Conservation (phyloP, 1,140 invertebrate species). For the Drosophila santomea region DNA sequence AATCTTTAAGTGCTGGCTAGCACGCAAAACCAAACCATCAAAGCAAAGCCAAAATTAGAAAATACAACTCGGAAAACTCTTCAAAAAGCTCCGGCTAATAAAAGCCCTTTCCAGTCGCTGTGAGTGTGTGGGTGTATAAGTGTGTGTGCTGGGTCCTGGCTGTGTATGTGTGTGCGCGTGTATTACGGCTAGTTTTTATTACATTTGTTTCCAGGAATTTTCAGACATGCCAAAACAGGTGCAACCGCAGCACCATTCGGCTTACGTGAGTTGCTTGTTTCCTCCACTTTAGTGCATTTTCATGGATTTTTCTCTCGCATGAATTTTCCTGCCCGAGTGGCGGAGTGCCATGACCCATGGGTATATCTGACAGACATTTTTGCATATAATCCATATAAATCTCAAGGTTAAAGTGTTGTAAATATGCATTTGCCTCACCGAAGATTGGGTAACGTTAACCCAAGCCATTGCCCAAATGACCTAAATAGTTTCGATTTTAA, state of each 20-base stretch:
- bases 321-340: constrained; percentile 1
- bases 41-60: constrained; percentile 56
- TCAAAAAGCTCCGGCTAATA: constrained; percentile 70
- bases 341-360: constrained; percentile 26
- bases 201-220: constrained; percentile 83
- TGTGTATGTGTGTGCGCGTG: constrained; percentile 24
- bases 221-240: constrained; percentile 80
- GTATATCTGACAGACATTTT: constrained; percentile 44
- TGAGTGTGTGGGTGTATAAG: constrained; percentile 7
- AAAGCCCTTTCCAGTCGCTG: constrained; percentile 54
- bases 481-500: constrained; percentile 64
- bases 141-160: neutral
- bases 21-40: constrained; percentile 69
- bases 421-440: constrained; percentile 66
- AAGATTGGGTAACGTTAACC: constrained; percentile 43
- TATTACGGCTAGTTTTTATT: constrained; percentile 81
- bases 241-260: constrained; percentile 67
- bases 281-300: constrained; percentile 64
- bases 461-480: constrained; percentile 45
- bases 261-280: constrained; percentile 65
- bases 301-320: constrained; percentile 41
- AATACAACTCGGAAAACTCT: constrained; percentile 55
- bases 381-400: constrained; percentile 69
- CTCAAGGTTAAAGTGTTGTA: constrained; percentile 74
- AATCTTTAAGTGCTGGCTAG: constrained; percentile 66